Conservation (phyloP, 2,888 invertebrate genomes). For the Cylindroiulus punctatus region DNA sequence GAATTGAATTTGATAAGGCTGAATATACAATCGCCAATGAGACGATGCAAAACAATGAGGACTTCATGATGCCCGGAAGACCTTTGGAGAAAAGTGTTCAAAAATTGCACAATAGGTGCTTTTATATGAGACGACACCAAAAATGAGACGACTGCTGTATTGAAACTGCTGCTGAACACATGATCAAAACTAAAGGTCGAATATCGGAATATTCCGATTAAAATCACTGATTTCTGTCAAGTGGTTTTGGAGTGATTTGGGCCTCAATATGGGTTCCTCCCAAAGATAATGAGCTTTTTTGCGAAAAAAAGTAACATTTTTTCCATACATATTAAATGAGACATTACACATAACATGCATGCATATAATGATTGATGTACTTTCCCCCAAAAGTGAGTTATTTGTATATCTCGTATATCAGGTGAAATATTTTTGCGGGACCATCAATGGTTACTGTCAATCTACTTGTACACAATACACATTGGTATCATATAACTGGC, state of each 20-base stretch:
- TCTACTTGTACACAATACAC: too few relatives aligned
- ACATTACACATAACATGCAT: too few relatives aligned
- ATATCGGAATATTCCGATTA: not conserved
- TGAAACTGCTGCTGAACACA: not conserved
- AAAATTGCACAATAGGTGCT: not conserved
- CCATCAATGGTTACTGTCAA: too few relatives aligned
- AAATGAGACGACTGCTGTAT: not conserved
- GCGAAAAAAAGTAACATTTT: not conserved
- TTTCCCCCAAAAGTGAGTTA: too few relatives aligned
- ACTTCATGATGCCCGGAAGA: not conserved
- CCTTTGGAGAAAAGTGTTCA: not conserved
- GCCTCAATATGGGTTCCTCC: not conserved
- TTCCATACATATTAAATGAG: too few relatives aligned
- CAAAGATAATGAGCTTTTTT: not conserved
- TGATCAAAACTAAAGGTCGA: not conserved
- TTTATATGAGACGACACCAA: not conserved
- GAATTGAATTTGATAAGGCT: slow-evolving; percentile 20
- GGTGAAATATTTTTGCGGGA: too few relatives aligned
- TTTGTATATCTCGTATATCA: too few relatives aligned
- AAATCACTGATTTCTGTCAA: not conserved
- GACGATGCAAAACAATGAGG: slow-evolving; percentile 7
- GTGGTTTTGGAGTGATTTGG: not conserved
- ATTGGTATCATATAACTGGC: too few relatives aligned
- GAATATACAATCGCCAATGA: slow-evolving; percentile 46
- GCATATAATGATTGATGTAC: too few relatives aligned